phyloP scores from a whole-genome alignment of 2,113 vertebrate genomes.

The Limnothrissa miodon region DNA sequence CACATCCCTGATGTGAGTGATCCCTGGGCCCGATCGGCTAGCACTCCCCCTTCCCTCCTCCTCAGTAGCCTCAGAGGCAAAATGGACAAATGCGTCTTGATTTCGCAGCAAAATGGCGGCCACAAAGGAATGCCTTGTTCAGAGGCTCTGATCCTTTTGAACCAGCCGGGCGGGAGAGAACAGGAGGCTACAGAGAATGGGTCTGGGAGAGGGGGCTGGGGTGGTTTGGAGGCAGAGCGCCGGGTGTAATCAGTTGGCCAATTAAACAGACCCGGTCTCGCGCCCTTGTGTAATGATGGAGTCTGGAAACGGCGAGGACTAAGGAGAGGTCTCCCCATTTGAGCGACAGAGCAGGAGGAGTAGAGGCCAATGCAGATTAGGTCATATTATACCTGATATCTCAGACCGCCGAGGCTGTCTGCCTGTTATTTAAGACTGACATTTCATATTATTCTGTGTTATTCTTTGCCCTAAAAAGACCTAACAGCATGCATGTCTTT shows the following conservation, averaged over 20 bases:
- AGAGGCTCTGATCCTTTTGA: slow-evolving; percentile 37
- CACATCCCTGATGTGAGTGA: slow-evolving; percentile 37
- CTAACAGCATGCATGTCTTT: background rate
- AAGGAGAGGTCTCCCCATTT: background rate
- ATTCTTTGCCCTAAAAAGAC: background rate
- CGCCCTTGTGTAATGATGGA: slow-evolving; percentile 58
- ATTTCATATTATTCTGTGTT: background rate
- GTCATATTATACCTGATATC: background rate
- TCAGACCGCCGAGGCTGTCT: background rate
- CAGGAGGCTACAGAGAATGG: slow-evolving; percentile 49
- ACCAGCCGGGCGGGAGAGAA: slow-evolving; percentile 45
- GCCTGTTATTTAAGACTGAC: background rate
- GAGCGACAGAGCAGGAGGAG: background rate
- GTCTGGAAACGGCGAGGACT: slow-evolving; percentile 38
- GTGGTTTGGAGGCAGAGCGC: slow-evolving; percentile 29
- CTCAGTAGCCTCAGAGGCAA: slow-evolving; percentile 54
- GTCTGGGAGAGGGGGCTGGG: slow-evolving; percentile 34
- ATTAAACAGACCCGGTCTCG: slow-evolving; percentile 60
- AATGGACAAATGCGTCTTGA: slow-evolving; percentile 63
- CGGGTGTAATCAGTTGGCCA: slow-evolving; percentile 58
- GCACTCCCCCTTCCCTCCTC: background rate
- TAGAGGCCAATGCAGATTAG: background rate
- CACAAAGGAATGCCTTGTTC: slow-evolving; percentile 66
- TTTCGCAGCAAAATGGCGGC: slow-evolving; percentile 62
- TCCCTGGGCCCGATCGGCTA: slow-evolving; percentile 43